Evolutionary conservation across 1,140 invertebrate species (phyloP), one percentile per base, ranked within the genome.

Genomic region (Zaprionus taronus): DNA sequence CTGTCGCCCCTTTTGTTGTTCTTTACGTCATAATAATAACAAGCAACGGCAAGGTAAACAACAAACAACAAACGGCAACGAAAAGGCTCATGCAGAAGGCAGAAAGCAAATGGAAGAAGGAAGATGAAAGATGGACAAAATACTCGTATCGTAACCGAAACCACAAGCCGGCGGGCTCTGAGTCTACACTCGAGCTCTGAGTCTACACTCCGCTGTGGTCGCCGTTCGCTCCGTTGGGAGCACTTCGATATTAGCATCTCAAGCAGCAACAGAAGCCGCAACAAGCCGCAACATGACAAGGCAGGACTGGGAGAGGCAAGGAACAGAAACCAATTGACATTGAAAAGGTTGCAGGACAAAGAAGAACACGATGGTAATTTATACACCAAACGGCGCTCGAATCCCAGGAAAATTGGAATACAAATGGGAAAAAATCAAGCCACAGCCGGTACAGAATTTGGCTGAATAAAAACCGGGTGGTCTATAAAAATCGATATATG

Each of bases 251-350:
- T 63, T 66, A 44, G 20, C 74, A 66, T 57, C 49, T 56, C 34
- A 44, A 66, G 53, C 28, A 68, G 76, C 77, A 83, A 72, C 75
- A 89, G 17, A 20, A 51, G 47, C 47, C 47, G 11, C 47, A 49
- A 22, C 47, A 22, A 20, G 47, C 20, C 7, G 20, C 5, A 7
- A 47, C 6, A 7, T 17, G 41, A 17, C 17, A 17, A 47, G n/a
- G 7, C 38, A 15, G 38, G 5, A 41, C 2, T n/a, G 38, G 15
- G 14, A 3, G 17, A n/a, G 41, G 41, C 7, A 17, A 38, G 62
- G 38, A 64, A 62, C 70, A 77, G 67, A 69, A 79, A 71, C 71
- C 84, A 74, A 84, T 89, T 84, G 85, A 90, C 81, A 84, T 89
- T 90, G 79, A 56, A 77, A 79, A 90, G 84, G 85, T 79, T 72